These are phyloP conservation scores for crab-eating macaque (Macaca fascicularis) DNA, from an alignment of 2,113 vertebrate genomes.

Conservation along the genomic window DNA sequence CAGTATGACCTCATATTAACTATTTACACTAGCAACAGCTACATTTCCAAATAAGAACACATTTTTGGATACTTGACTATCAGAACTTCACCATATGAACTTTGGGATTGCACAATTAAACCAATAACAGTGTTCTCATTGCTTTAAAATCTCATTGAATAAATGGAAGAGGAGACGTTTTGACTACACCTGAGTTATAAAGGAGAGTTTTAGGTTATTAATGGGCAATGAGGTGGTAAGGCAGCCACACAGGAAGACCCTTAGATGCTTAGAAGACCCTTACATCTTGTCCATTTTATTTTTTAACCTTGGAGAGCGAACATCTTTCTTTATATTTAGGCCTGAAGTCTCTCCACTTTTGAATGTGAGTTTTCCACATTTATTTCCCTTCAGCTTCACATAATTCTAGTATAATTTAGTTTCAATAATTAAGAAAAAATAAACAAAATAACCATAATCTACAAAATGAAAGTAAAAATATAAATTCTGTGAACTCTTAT, in stretches of 20 bases:
- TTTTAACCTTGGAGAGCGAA: neutral
- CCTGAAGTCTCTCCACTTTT: neutral
- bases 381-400: neutral
- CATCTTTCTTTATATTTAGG: neutral
- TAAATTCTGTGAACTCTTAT: neutral
- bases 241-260: neutral
- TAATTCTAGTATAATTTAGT: neutral
- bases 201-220: neutral
- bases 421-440: neutral
- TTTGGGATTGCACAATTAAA: neutral
- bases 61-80: neutral
- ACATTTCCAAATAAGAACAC: neutral
- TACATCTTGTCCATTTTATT: neutral
- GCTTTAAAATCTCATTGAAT: neutral
- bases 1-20: neutral
- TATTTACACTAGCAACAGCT: fast-evolving
- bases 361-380: neutral
- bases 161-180: neutral
- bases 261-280: neutral
- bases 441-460: neutral
- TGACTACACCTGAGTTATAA: neutral
- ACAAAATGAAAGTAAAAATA: neutral
- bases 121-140: neutral
- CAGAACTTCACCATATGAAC: neutral
- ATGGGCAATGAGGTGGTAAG: too few species aligned